Evolutionary conservation across 2,888 invertebrate genomes (phyloP).

Genomic region (Xanthorhoe spadicearia): DNA sequence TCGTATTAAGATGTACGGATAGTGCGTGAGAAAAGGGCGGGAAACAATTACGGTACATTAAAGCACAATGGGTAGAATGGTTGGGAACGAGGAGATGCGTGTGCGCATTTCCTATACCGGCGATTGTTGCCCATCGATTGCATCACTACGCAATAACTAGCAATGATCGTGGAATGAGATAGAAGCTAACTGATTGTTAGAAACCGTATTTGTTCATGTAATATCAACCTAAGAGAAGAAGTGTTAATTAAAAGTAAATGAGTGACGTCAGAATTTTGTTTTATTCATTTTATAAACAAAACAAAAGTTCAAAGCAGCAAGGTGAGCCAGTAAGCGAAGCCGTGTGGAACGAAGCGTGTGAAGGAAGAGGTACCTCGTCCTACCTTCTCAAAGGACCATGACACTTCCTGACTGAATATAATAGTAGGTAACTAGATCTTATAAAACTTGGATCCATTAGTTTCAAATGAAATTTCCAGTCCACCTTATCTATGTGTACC

Average conservation of each 20-base stretch:
- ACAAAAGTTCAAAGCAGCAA: constrained; percentile 38
- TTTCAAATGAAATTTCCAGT: too few relatives aligned
- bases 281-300: neutral
- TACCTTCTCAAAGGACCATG: constrained; percentile 24
- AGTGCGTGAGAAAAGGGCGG: constrained; percentile 48
- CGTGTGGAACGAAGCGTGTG: constrained; percentile 42
- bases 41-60: constrained; percentile 41
- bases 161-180: constrained; percentile 16
- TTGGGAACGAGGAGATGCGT: constrained; percentile 41
- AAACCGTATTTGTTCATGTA: neutral
- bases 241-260: neutral
- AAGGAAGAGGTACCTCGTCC: constrained; percentile 28
- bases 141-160: constrained; percentile 15
- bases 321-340: constrained; percentile 27
- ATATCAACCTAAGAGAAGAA: neutral
- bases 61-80: constrained; percentile 42
- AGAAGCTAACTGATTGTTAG: neutral
- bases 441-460: neutral
- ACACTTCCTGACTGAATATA: constrained; percentile 23
- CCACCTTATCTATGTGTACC: too few relatives aligned
- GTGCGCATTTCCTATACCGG: constrained; percentile 11
- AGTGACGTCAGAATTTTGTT: neutral
- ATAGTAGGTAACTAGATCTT: neutral
- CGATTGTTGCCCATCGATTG: constrained; percentile 13
- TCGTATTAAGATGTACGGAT: constrained; percentile 38